phyloP scores from a whole-genome alignment of 1,140 invertebrate genomes.

The Drosophila cardini region DNA sequence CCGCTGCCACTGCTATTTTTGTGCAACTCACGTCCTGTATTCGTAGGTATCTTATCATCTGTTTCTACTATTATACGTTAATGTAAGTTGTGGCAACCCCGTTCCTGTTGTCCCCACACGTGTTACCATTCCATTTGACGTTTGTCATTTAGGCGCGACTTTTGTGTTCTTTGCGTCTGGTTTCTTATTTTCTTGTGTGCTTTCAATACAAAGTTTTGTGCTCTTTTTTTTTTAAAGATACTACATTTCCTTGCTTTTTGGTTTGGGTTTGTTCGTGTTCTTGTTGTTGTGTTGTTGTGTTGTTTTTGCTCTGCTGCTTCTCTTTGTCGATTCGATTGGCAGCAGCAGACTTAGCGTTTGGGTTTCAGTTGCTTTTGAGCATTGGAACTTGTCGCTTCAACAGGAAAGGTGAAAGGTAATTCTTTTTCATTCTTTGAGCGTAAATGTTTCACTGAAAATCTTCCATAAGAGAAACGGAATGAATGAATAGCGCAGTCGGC shows the following conservation, averaged over 20 bases:
- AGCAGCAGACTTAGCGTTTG: conserved; percentile 45
- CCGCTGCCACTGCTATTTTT: conserved; percentile 3
- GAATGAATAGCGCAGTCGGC: not conserved
- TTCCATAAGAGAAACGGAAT: not conserved
- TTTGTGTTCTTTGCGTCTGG: conserved; percentile 29
- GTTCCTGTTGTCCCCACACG: not conserved
- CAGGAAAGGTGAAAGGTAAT: conserved; percentile 39
- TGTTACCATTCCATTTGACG: conserved; percentile 13
- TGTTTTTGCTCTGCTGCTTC: conserved; percentile 27
- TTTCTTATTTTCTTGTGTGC: conserved; percentile 14
- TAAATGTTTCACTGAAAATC: conserved; percentile 22
- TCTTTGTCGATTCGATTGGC: conserved; percentile 44
- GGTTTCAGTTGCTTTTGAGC: conserved; percentile 68
- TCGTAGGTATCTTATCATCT: conserved; percentile 58
- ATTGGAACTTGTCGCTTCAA: conserved; percentile 69
- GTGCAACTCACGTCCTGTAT: conserved; percentile 32
- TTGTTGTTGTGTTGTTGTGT: not conserved
- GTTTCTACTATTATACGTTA: conserved; percentile 29
- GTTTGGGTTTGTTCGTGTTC: conserved; percentile 27
- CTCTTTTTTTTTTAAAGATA: conserved; percentile 24
- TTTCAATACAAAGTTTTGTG: conserved; percentile 7
- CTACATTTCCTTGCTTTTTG: conserved; percentile 27
- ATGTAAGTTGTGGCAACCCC: not conserved
- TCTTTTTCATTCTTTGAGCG: conserved; percentile 2
- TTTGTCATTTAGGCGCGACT: conserved; percentile 58